Evolutionary conservation across 2,888 invertebrate genomes (phyloP).

Genomic region (Lumbricus terrestris): DNA sequence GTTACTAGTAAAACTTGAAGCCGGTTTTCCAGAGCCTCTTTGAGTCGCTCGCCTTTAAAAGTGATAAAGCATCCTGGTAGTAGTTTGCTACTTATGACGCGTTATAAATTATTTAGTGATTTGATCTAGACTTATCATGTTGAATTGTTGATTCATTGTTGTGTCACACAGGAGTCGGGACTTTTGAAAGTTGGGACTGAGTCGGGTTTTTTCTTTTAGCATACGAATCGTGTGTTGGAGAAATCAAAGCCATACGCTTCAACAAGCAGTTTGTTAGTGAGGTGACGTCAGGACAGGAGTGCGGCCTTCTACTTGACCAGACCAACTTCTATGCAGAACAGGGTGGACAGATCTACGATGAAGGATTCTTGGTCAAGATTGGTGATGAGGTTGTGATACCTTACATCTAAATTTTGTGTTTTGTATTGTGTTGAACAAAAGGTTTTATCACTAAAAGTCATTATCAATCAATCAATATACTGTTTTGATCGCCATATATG

Average conservation of each 20-base stretch:
- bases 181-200: background rate
- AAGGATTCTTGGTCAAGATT: slow-evolving; percentile 66
- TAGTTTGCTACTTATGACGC: background rate
- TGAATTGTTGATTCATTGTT: background rate
- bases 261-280: slow-evolving; percentile 81
- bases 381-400: slow-evolving; percentile 71
- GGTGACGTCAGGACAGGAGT: slow-evolving; percentile 75
- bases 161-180: background rate
- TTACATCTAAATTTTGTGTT: background rate
- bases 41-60: background rate
- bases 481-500: no score
- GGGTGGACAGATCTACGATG: slow-evolving; percentile 96
- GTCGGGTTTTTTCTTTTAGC: slow-evolving; percentile 51
- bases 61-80: background rate
- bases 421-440: background rate
- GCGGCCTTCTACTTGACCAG: slow-evolving; percentile 84
- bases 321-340: slow-evolving; percentile 98
- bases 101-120: background rate
- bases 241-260: slow-evolving; percentile 77
- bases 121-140: background rate
- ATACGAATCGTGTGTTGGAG: slow-evolving; percentile 73
- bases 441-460: background rate
- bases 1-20: no score
- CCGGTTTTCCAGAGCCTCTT: no score
- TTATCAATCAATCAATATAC: no score